phyloP scores from a whole-genome alignment of 2,797 vertebrate genomes.

The Crenuchus spilurus region DNA sequence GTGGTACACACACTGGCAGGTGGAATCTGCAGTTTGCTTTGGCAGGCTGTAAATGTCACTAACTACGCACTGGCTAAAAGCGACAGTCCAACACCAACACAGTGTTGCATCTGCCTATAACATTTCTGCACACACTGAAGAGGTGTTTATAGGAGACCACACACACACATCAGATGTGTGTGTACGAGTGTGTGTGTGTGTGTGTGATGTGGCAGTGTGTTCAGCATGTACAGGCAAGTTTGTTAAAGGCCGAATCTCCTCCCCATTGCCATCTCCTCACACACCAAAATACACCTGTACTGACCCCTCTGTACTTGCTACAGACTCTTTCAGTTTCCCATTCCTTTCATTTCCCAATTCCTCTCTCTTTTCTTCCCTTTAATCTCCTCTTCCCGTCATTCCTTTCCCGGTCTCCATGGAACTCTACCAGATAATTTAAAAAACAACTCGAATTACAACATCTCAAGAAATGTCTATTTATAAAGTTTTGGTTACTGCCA shows the following conservation, averaged over 20 bases:
- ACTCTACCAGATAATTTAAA: background rate
- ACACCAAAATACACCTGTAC: conserved; percentile 32
- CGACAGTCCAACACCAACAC: background rate
- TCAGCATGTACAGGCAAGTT: conserved; percentile 44
- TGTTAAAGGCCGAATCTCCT: background rate
- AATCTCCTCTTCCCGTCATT: background rate
- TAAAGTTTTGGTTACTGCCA: conserved; percentile 7
- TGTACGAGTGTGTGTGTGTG: background rate
- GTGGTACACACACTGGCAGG: conserved; percentile 20
- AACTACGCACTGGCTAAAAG: conserved; percentile 14
- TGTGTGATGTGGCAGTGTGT: conserved; percentile 19
- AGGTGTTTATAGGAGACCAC: conserved; percentile 38
- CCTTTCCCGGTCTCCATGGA: background rate
- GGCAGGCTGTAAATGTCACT: conserved; percentile 33
- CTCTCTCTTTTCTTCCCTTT: background rate
- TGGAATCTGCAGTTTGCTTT: conserved; percentile 37
- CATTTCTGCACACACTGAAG: background rate
- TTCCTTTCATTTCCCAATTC: background rate
- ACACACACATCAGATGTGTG: background rate
- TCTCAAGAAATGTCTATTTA: conserved; percentile 17
- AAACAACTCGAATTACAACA: conserved; percentile 13
- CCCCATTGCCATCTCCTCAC: background rate
- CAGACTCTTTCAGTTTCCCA: background rate
- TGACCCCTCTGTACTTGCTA: background rate
- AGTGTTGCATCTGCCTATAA: background rate